Evolutionary conservation across 2,888 invertebrate genomes (phyloP).

Genomic region (Drosophila yooni): DNA sequence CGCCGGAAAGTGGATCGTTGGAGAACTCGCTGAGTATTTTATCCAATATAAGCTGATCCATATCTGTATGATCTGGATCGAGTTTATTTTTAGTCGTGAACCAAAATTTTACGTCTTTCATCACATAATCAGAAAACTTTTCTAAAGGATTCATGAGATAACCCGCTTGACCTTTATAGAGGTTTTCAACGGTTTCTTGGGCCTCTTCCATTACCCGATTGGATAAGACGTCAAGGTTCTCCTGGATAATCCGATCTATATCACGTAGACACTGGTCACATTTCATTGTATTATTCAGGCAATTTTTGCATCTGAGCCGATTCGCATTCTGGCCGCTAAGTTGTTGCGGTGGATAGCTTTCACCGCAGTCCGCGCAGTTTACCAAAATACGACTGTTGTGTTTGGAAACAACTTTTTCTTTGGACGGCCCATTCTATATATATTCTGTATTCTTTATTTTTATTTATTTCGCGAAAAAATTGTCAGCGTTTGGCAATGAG

Average conservation of each 20-base stretch:
- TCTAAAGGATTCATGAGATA: not conserved
- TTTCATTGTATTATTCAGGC: rapidly evolving
- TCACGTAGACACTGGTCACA: rapidly evolving
- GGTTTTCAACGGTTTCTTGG: rapidly evolving
- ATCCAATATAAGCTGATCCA: not conserved
- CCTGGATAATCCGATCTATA: rapidly evolving
- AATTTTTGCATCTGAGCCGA: not conserved
- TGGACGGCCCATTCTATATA: not conserved
- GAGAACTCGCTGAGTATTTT: not conserved
- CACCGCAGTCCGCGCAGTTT: rapidly evolving
- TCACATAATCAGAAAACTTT: not conserved
- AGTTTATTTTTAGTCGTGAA: no score
- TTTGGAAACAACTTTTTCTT: rapidly evolving
- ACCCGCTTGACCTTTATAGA: rapidly evolving
- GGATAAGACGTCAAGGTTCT: rapidly evolving
- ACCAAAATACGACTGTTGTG: rapidly evolving
- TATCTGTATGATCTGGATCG: not conserved
- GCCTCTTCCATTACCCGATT: rapidly evolving
- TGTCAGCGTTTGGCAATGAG: not conserved
- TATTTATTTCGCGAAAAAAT: not conserved
- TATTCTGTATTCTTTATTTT: not conserved
- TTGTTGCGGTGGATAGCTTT: rapidly evolving
- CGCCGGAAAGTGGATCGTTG: not conserved
- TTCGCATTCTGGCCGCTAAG: rapidly evolving
- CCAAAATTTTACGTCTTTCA: rapidly evolving